phyloP scores from a whole-genome alignment of 1,140 invertebrate species.

The Octopus bimaculoides region DNA sequence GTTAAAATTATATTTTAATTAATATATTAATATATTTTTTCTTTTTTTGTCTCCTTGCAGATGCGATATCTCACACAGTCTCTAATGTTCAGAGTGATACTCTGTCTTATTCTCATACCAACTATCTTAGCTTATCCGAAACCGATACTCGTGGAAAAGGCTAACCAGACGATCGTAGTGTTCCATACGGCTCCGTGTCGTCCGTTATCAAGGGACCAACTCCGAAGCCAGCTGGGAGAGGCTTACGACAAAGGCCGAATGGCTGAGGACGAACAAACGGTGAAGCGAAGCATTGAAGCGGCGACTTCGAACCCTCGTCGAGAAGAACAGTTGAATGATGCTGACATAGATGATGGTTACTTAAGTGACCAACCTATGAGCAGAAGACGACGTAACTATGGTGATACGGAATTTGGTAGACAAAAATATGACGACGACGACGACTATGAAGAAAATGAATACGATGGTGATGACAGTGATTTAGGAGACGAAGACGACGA shows the following conservation, averaged over 20 bases:
- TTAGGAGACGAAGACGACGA: conserved; percentile 17
- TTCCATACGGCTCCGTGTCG: conserved; percentile 31
- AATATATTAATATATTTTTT: too few species aligned
- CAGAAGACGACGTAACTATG: conserved; percentile 12
- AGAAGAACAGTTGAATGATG: conserved; percentile 7
- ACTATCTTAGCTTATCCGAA: neutral
- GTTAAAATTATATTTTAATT: too few species aligned
- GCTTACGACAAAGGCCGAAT: conserved; percentile 30
- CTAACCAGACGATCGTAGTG: conserved; percentile 21
- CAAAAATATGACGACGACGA: conserved; percentile 9
- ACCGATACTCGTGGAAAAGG: conserved; percentile 9
- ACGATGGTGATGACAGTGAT: conserved; percentile 1
- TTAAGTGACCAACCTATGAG: neutral
- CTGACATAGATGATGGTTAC: conserved; percentile 18
- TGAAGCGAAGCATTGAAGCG: conserved; percentile 24
- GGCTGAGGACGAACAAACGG: conserved; percentile 24
- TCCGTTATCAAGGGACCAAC: conserved; percentile 25
- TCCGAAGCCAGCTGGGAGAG: conserved; percentile 28
- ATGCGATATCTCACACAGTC: too few species aligned
- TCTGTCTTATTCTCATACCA: neutral
- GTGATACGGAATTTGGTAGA: conserved; percentile 19
- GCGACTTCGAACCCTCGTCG: conserved; percentile 17
- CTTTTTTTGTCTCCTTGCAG: too few species aligned
- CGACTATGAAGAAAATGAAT: neutral
- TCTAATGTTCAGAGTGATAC: too few species aligned